These are phyloP conservation scores for Oncorhynchus masou DNA, from an alignment of 2,113 vertebrate species.

Conservation along the genomic window DNA sequence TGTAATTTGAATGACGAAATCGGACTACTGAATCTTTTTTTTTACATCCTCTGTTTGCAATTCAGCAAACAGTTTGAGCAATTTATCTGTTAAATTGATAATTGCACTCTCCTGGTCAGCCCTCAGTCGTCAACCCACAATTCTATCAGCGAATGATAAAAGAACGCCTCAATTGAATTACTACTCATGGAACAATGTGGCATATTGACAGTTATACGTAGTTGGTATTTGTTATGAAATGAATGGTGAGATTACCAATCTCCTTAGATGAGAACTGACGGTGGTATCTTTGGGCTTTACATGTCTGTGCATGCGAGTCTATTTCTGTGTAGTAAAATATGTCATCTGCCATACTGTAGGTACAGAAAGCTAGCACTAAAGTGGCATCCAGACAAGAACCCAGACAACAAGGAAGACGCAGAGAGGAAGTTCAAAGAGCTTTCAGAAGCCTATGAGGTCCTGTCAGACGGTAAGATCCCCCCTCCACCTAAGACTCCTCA, in stretches of 20 bases:
- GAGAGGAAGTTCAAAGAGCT: constrained; percentile 93
- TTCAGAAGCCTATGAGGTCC: constrained; percentile 94
- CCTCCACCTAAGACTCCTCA: neutral
- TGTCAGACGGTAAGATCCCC: constrained; percentile 86
- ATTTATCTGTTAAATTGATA: neutral
- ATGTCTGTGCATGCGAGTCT: too few species aligned
- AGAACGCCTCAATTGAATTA: too few species aligned
- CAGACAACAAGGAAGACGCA: constrained; percentile 93
- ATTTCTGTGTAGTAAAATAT: too few species aligned
- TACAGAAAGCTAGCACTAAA: constrained; percentile 93
- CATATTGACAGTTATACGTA: too few species aligned
- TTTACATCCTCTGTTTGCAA: too few species aligned
- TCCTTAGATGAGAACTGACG: too few species aligned
- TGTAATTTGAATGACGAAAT: neutral
- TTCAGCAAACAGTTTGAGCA: too few species aligned
- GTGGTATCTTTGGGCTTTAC: too few species aligned
- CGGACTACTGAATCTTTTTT: neutral
- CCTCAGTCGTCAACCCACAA: neutral
- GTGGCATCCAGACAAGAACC: constrained; percentile 99
- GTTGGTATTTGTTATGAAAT: too few species aligned
- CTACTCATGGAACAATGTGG: too few species aligned
- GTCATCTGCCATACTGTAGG: constrained; percentile 60
- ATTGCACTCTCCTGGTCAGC: neutral
- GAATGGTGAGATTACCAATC: too few species aligned
- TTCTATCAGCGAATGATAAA: too few species aligned